Base-by-base conservation (phyloP, 1,140 invertebrate species). In the Calliphora vicina region DNA sequence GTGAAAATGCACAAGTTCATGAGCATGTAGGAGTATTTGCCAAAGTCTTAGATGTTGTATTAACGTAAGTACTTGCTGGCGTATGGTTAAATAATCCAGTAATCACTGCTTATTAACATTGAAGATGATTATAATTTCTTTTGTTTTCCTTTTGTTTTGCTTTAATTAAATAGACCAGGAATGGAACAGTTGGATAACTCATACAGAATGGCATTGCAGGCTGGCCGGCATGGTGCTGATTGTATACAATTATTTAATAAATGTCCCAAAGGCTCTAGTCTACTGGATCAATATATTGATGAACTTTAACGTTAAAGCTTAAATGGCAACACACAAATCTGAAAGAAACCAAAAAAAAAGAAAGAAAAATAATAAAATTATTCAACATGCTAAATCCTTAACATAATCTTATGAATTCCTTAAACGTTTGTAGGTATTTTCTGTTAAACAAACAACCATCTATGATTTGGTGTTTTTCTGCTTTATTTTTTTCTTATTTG, bases 1-100 rank as follows among this genome's bases (percentile, higher is more conserved):
- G 89, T 80, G 87, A 90, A 78, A 90, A 90, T 86, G 89, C 89
- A 1, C 89, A 90, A 82, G 84, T 90, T 10, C 85, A 90, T 83
- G 85, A 88, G 12, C 88, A 89, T 81, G 83, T 88, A 1, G 89
- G 87, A n/a, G 83, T 90, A n/a, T 88, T 89, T 50, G 86, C 89
- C 8, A 87, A 89, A 85, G 85, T 90, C 20, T 83, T 90, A 50
- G 85, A 90, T 83, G 86, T 88, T 57, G 80, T 90, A 8, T 84
- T 90, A 20, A 88, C 87, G 89, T 90, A 61, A 87, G 86, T 81
- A 35, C 26, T 15, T 20, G 17, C 5, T 1, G 10, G 23, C 20
- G 23, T 20, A 67, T 10, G 4, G 20, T 23, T 67, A 23, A 67
- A 67, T 23, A 50, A 50, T 50, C 17, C 17, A 4, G 1, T 67